Conservation (phyloP, 1,140 invertebrate species). For the Brachionus rotundiformis region DNA sequence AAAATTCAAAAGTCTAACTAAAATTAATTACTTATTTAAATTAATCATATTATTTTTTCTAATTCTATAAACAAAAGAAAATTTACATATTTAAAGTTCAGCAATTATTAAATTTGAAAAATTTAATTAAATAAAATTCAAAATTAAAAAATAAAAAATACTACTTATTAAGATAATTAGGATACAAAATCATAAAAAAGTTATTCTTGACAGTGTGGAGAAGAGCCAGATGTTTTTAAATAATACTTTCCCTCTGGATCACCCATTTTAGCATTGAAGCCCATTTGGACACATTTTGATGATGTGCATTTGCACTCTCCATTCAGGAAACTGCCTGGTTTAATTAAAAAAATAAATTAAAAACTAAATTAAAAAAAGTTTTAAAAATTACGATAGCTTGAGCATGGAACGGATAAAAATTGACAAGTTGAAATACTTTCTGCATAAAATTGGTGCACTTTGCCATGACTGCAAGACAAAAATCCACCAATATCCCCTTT, state of each 20-base stretch:
- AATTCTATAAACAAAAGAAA: too few relatives aligned
- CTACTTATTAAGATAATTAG: too few relatives aligned
- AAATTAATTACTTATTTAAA: too few relatives aligned
- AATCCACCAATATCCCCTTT: background rate
- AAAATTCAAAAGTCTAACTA: too few relatives aligned
- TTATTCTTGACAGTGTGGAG: background rate
- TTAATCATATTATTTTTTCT: too few relatives aligned
- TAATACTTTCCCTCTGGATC: background rate
- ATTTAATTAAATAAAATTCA: too few relatives aligned
- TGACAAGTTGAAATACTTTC: slow-evolving; percentile 23
- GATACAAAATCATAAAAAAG: too few relatives aligned
- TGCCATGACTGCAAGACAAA: background rate
- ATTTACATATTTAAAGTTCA: too few relatives aligned
- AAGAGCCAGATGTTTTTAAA: background rate
- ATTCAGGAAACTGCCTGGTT: background rate
- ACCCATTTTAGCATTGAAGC: background rate
- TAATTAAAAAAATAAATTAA: background rate
- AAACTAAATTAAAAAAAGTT: background rate
- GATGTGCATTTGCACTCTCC: background rate
- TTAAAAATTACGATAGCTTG: background rate
- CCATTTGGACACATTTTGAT: background rate
- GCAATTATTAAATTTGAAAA: too few relatives aligned
- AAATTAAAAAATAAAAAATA: too few relatives aligned
- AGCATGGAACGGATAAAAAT: background rate
- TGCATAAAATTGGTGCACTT: background rate